phyloP scores from a whole-genome alignment of 2,797 vertebrate species.

The Gadopsis bispinosus region DNA sequence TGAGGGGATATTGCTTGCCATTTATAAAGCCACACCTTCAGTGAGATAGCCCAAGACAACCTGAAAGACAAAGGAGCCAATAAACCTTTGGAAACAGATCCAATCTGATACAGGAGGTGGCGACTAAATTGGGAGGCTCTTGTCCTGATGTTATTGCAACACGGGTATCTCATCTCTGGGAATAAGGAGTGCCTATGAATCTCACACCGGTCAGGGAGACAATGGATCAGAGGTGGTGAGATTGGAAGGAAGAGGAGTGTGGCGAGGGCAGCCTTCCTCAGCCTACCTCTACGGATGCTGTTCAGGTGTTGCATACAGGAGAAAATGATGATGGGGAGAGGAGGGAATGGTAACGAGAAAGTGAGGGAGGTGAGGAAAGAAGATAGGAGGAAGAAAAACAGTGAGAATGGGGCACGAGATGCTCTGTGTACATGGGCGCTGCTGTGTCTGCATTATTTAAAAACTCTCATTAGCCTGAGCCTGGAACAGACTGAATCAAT shows the following conservation, averaged over 20 bases:
- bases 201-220: constrained; percentile 43
- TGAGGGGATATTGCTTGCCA: constrained; percentile 55
- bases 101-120: constrained; percentile 56
- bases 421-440: constrained; percentile 29
- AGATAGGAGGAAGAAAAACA: neutral
- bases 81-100: constrained; percentile 56
- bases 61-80: constrained; percentile 69
- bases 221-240: constrained; percentile 53
- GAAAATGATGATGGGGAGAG: constrained; percentile 17
- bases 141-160: constrained; percentile 57
- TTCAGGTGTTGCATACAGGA: constrained; percentile 30
- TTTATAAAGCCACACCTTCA: constrained; percentile 52
- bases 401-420: constrained; percentile 5
- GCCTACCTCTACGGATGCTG: constrained; percentile 9
- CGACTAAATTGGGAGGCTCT: constrained; percentile 47
- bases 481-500: constrained; percentile 72
- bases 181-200: constrained; percentile 52
- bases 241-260: constrained; percentile 26
- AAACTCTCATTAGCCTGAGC: constrained; percentile 78
- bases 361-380: constrained; percentile 7
- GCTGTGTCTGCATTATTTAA: constrained; percentile 81
- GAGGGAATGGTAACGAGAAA: constrained; percentile 13
- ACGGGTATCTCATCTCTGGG: constrained; percentile 54
- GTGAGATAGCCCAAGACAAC: constrained; percentile 42
- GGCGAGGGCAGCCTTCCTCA: constrained; percentile 14